Evolutionary conservation across 2,113 vertebrate genomes (phyloP), one percentile per base, ranked within the genome.

Genomic region (Regulus satrapa): DNA sequence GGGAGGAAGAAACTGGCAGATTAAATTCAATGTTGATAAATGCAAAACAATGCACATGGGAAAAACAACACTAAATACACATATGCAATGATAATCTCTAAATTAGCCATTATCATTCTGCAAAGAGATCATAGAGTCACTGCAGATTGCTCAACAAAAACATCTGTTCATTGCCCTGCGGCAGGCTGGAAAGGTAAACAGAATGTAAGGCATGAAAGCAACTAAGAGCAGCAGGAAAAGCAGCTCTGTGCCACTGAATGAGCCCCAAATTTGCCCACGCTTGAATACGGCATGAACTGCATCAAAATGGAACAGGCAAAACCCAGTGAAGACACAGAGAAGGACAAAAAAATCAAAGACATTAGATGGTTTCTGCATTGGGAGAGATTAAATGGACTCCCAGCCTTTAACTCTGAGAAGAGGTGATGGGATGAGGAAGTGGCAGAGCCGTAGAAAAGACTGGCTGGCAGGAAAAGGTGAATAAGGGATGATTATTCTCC

Each of bases 21-120:
- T 96, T 95, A 96, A 95, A 96, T 95, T 94, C 91, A 59, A 1
- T 91, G 94, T 86, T 93, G 91, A 96, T 93, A 93, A 95, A 97
- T 95, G 83, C 79, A 74, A 92, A 95, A 55, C 71, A 93, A 96
- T 84, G 85, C 91, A 66, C 75, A 83, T 29, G 92, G 91, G 96
- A 68, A 86, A 97, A 94, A 94, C 94, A 96, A 90, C 94, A 77
- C 95, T 97, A 95, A 96, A 94, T 84, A 94, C 88, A 94, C 79
- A 93, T 86, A 95, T 86, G 95, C 88, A 84, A 48, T 90, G 91
- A 93, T 94, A 94, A 88, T 71, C 68, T 94, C 94, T 96, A 94
- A 96, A 96, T 95, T 95, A 92, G 92, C 92, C 91, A 93, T 97
- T 96, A 95, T 80, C 92, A 90, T 94, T 96, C 92, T 95, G 92